Conservation (phyloP, 2,888 invertebrate genomes). For the Lasioglossum figueresi region DNA sequence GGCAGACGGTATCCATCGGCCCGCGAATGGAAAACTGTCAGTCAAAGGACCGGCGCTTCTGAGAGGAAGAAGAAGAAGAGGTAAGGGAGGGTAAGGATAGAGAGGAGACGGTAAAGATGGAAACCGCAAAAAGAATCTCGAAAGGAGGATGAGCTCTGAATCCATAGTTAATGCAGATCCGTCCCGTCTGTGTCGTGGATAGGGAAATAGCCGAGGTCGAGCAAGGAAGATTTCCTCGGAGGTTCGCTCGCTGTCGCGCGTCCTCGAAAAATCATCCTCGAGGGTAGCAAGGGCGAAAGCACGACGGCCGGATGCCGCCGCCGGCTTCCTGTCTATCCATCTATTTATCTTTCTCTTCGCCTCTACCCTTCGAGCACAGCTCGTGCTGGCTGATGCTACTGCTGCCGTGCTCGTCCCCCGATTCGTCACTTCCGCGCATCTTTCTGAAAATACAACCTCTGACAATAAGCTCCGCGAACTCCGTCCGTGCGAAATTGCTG, state of each 20-base stretch:
- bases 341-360: slow-evolving; percentile 45
- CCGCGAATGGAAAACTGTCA: slow-evolving; percentile 9
- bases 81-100: not conserved
- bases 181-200: slow-evolving; percentile 52
- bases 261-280: slow-evolving; percentile 56
- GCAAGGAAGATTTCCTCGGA: slow-evolving; percentile 77
- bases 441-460: slow-evolving; percentile 10
- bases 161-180: slow-evolving; percentile 71
- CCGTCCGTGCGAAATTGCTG: slow-evolving; percentile 38
- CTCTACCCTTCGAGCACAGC: not conserved
- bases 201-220: slow-evolving; percentile 67
- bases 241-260: slow-evolving; percentile 63
- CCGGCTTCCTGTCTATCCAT: slow-evolving; percentile 48
- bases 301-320: slow-evolving; percentile 33
- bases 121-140: slow-evolving; percentile 21
- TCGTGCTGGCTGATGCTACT: not conserved
- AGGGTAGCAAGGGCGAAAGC: slow-evolving; percentile 37
- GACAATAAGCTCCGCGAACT: not conserved
- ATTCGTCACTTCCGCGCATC: slow-evolving; percentile 9
- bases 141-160: slow-evolving; percentile 35
- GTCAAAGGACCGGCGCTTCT: not conserved
- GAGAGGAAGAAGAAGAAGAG: not conserved
- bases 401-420: not conserved
- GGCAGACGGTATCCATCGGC: not conserved
- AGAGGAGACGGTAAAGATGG: slow-evolving; percentile 12